A percentile compares a stretch with the other conserved stretches of the same genome.
Evolutionary conservation across 2,888 invertebrate genomes (phyloP).

Genomic region (Sarcophaga caerulescens): DNA sequence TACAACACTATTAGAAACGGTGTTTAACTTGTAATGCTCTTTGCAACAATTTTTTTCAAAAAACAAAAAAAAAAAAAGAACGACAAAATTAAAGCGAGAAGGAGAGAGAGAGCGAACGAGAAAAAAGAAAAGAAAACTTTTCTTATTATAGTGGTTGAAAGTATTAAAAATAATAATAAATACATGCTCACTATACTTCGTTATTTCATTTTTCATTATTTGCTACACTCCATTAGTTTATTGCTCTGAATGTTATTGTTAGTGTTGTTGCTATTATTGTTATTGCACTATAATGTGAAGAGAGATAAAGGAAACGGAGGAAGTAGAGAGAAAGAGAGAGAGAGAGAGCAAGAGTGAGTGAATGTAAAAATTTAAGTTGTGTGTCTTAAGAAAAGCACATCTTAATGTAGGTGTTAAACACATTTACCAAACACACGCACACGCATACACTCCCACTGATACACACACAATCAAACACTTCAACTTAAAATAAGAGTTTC

Average conservation of each 20-base stretch:
- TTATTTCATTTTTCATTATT: slow-evolving; percentile 28
- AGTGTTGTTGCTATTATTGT: background rate
- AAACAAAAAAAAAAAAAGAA: background rate
- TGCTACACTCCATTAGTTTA: slow-evolving; percentile 54
- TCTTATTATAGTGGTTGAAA: slow-evolving; percentile 53
- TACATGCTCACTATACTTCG: background rate
- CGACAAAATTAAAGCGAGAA: too few species aligned
- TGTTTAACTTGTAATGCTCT: slow-evolving; percentile 6
- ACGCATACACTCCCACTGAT: background rate
- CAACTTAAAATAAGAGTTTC: too few species aligned
- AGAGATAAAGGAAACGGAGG: background rate
- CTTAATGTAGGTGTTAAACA: background rate
- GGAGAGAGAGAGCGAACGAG: too few species aligned
- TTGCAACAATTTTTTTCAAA: slow-evolving; percentile 6
- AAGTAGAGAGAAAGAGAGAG: background rate
- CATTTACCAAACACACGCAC: background rate
- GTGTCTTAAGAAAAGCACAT: too few species aligned
- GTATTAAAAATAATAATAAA: slow-evolving; percentile 17
- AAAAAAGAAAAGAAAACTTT: slow-evolving; percentile 45
- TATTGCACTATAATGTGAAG: background rate
- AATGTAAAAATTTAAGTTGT: background rate
- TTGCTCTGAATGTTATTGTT: background rate
- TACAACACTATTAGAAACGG: slow-evolving; percentile 26
- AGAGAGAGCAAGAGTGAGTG: background rate
- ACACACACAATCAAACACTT: background rate